A percentile compares a stretch with the other conserved stretches of the same genome.
Evolutionary conservation across 2,797 vertebrate genomes (phyloP).

Genomic region (Acrocephalus scirpaceus): DNA sequence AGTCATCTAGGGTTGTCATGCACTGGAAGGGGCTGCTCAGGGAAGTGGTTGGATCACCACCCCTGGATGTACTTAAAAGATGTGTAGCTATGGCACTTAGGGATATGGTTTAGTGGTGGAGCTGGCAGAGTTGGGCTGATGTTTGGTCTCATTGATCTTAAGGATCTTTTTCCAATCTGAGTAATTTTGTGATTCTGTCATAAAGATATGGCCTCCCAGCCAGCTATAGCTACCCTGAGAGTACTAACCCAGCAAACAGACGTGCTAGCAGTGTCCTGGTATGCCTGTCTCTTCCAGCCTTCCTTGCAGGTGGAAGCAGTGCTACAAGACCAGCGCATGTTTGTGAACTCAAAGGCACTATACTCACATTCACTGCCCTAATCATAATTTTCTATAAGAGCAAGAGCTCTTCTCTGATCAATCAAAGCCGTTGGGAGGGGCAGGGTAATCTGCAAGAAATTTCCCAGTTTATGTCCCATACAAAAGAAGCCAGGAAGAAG

Average conservation of each 20-base stretch:
- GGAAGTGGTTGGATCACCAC: not conserved
- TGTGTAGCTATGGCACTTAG: not conserved
- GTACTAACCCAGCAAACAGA: not conserved
- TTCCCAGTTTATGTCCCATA: not conserved
- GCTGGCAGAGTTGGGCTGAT: not conserved
- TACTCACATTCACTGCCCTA: fast-evolving
- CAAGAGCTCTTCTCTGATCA: not conserved
- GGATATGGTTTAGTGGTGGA: too few relatives aligned
- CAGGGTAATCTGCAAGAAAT: not conserved
- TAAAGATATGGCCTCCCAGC: not conserved
- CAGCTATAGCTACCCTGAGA: not conserved
- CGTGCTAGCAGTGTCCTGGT: fast-evolving
- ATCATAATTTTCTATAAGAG: not conserved
- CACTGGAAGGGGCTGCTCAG: not conserved
- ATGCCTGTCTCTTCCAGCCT: not conserved
- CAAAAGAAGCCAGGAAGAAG: not conserved
- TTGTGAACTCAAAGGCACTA: not conserved
- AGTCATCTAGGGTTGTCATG: not conserved
- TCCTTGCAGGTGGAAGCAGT: not conserved
- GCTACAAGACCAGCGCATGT: fast-evolving
- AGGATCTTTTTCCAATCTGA: not conserved
- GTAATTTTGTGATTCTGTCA: not conserved
- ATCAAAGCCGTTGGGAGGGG: not conserved
- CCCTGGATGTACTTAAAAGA: not conserved
- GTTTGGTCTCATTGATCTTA: not conserved